Evolutionary conservation across 2,797 vertebrate species (phyloP), one percentile per base, ranked within the genome.

Genomic region (Sebastes nivosus): DNA sequence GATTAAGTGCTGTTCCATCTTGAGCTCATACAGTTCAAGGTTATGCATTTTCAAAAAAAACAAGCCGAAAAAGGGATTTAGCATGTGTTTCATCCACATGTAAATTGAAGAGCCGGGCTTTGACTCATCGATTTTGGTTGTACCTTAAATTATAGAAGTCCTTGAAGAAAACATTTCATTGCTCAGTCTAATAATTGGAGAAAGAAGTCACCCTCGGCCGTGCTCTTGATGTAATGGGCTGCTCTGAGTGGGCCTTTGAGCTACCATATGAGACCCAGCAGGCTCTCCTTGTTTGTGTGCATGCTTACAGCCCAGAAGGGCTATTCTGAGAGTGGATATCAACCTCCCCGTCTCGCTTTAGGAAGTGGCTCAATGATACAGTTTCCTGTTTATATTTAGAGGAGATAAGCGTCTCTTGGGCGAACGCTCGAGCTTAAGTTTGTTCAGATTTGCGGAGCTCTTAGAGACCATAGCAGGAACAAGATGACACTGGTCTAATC

Each of bases 331-430:
- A 82, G 67, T 74, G 54, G 65, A 70, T 79, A 76, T 77, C 70
- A 85, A 69, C 70, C 52, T 73, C 85, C 32, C 52, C 2, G 75
- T 69, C 42, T 64, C 38, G 71, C 54, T 85, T 22, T 38, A 79
- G 88, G 85, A 91, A 90, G 80, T 81, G 34, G 71, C 87, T 70
- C 65, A 82, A 73, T 81, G 68, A 87, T 79, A 72, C 82, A 50
- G 82, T 73, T 89, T 92, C 88, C 89, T 92, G 89, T 91, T 88
- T 88, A 85, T 91, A 75, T 85, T 85, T 71, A 68, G 70, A 66
- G 57, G 79, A 85, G 87, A 90, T 89, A 89, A 84, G 77, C 71
- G 66, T 52, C 54, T 83, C 54, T 54, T 80, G 10, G 36, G 58
- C 71, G 9, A 12, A 29, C 1, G 1, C 59, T 82, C 36, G 36